Evolutionary conservation across 2,797 vertebrate genomes (phyloP), one percentile per base, ranked within the genome.

Genomic region (Craterocephalus amniculus): DNA sequence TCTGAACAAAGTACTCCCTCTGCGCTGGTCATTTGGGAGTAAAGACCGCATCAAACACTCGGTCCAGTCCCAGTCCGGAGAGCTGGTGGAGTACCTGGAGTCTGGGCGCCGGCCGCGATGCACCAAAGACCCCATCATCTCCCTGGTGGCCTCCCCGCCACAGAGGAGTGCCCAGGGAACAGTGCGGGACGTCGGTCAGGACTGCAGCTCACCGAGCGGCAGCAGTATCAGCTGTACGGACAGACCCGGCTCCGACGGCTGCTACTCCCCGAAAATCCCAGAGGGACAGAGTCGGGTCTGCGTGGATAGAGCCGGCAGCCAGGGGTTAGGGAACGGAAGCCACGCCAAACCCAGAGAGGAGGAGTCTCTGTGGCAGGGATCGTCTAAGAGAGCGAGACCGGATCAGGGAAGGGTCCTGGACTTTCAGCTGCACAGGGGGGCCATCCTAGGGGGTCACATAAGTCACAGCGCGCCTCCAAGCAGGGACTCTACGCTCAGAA

Each of bases 31-130:
- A 43, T 95, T 97, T 43, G 91, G 93, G 6, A 78, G 91, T 76
- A 95, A 91, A 80, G 96, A 96, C 38, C 95, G 91, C 38, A 67
- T 87, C 0, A 90, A 88, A 4, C 87, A 86, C 0, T 65, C 84
- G 3, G 54, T 43, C 3, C 79, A 78, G 70, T 43, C 83, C 16
- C 83, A 88, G 0, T 80, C 91, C 1, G 93, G 92, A 0, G 95
- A 96, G 79, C 88, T 98, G 74, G 95, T 97, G 58, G 95, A 97
- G 70, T 98, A 97, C 67, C 86, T 97, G 67, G 96, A 98, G 79
- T 97, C 96, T 0, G 95, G 96, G 24, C 94, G 96, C 8, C 91
- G 96, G 2, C 96, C 97, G 0, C 94, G 95, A n/a, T 95, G 95
- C 83, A 96, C 96, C 27, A 96, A 94, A 77, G 95, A 95, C 43